A percentile compares a stretch with the other conserved stretches of the same genome.
phyloP scores from a whole-genome alignment of 1,140 invertebrate species.

The Liolophura sinensis region DNA sequence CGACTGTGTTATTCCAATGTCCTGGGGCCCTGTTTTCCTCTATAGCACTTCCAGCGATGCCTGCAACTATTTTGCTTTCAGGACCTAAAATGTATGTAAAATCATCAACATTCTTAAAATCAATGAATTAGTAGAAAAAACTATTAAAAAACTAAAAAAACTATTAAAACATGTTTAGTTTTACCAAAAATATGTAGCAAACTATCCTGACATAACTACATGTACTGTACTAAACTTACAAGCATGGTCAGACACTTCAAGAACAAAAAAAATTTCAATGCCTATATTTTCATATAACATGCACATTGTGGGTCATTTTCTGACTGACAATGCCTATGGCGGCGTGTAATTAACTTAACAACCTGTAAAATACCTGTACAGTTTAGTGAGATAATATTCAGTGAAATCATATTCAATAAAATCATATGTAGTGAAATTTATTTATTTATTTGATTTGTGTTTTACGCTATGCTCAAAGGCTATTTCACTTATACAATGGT shows the following conservation, averaged over 20 bases:
- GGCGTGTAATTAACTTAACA: not conserved
- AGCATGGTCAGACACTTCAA: not conserved
- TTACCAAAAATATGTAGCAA: not conserved
- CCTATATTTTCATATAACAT: no score
- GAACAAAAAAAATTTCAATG: not conserved
- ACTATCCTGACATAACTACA: not conserved
- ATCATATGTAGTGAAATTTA: no score
- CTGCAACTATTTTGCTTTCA: conserved; percentile 51
- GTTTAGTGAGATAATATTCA: not conserved
- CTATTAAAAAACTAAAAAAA: not conserved
- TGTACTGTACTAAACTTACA: not conserved
- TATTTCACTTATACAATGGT: no score
- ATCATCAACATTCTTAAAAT: not conserved
- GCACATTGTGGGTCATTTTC: not conserved
- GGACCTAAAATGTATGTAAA: conserved; percentile 25
- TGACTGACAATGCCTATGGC: not conserved
- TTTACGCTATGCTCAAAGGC: no score
- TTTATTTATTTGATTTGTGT: no score
- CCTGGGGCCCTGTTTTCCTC: conserved; percentile 48
- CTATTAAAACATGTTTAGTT: not conserved
- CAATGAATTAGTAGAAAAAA: not conserved
- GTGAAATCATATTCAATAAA: not conserved
- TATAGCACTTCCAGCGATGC: conserved; percentile 55
- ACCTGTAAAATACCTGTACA: not conserved
- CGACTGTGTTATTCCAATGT: conserved; percentile 54